These are phyloP conservation scores for Meloidogyne floridensis DNA, from an alignment of 1,140 invertebrate species.

Conservation along the genomic window DNA sequence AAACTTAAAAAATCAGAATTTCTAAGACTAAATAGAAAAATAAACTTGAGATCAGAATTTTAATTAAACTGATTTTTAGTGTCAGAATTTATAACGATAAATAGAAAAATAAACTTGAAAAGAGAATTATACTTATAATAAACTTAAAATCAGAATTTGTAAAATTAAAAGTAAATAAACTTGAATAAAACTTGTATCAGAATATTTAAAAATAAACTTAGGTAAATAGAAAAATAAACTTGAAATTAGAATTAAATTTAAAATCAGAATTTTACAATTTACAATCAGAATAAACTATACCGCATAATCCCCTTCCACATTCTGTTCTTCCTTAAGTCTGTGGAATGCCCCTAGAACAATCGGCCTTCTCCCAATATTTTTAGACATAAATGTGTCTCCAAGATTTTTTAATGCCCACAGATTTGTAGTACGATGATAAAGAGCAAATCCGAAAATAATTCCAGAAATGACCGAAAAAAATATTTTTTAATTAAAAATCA, in stretches of 20 bases:
- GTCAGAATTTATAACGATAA: no score
- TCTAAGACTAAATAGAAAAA: no score
- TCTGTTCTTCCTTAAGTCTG: slow-evolving; percentile 54
- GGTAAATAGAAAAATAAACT: no score
- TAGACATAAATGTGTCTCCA: slow-evolving; percentile 56
- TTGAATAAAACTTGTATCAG: no score
- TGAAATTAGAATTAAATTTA: neutral
- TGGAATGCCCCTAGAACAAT: slow-evolving; percentile 63
- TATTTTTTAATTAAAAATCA: neutral
- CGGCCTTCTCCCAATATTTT: slow-evolving; percentile 53
- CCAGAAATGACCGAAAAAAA: neutral
- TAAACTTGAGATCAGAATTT: neutral
- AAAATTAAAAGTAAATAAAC: no score
- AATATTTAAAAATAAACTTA: no score
- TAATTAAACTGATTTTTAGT: no score
- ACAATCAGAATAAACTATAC: slow-evolving; percentile 37
- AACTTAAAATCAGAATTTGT: neutral
- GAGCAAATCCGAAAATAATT: slow-evolving; percentile 48
- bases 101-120: no score
- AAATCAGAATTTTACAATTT: neutral
- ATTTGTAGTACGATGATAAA: slow-evolving; percentile 64
- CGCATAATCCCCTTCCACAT: slow-evolving; percentile 59
- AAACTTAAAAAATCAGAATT: no score
- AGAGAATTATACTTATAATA: no score
- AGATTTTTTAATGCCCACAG: slow-evolving; percentile 65